Evolutionary conservation across 2,888 invertebrate species (phyloP).

Genomic region (Nasonia oneida): DNA sequence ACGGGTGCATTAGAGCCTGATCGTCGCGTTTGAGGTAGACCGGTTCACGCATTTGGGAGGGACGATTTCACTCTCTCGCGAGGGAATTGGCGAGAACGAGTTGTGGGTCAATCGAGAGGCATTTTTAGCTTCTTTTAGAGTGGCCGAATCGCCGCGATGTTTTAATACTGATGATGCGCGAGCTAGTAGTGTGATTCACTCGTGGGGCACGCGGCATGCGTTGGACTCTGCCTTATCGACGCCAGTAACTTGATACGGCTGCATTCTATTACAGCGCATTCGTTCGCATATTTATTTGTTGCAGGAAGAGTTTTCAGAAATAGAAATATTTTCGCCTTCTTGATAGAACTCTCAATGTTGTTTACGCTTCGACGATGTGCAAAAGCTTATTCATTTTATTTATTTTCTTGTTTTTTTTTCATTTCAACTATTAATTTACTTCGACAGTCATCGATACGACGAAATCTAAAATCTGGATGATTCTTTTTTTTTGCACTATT

Average conservation of each 20-base stretch:
- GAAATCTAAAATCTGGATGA: neutral
- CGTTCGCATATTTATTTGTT: neutral
- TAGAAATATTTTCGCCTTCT: neutral
- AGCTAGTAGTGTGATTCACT: conserved; percentile 15
- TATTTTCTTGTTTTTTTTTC: too few species aligned
- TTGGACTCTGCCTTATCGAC: conserved; percentile 11
- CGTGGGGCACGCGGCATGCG: neutral
- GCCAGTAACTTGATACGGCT: neutral
- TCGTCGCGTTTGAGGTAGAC: neutral
- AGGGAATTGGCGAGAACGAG: neutral
- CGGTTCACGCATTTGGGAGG: neutral
- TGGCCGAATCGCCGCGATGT: neutral
- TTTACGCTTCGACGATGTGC: too few species aligned
- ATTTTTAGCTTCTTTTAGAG: conserved; percentile 5
- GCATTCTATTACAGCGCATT: neutral
- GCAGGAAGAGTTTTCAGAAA: neutral
- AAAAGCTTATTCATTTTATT: too few species aligned
- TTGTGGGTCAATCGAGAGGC: neutral
- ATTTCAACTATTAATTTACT: too few species aligned
- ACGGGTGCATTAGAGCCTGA: neutral
- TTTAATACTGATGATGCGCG: neutral
- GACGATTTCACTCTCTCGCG: neutral
- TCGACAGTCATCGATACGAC: too few species aligned
- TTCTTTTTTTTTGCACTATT: neutral
- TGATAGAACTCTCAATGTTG: too few species aligned